Base-by-base conservation (phyloP, 2,797 vertebrate species). In the Podarcis lilfordi region DNA sequence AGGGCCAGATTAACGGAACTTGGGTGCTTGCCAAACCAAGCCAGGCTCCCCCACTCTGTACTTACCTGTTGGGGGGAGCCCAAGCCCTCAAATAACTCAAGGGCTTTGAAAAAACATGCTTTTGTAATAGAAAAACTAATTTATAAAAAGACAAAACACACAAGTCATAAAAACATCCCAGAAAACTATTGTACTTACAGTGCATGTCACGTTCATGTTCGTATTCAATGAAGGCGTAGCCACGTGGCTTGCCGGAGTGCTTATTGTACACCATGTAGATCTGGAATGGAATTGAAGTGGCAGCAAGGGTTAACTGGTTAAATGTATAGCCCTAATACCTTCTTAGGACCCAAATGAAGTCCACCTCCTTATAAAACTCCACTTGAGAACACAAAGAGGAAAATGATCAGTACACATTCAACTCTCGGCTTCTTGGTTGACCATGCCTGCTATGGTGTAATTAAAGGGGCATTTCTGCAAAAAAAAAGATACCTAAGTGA, bases 221-320 rank as follows among this genome's bases (percentile, higher is more conserved):
- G 1, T 99, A 99, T 95, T 99, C 98, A 17, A 99, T 99, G 97
- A 99, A 99, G 19, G 98, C 98, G 64, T 99, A 99, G 91, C 98
- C 98, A 0, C 98, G 97, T 21, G 98, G 98, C 92, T 99, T 99
- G 74, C 97, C 98, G 0, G 98, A 98, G 91, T 96, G 96, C 97
- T 98, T 99, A 96, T 98, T 99, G 96, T 98, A 99, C 21, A 99
- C 98, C 84, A 99, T 99, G 95, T 99, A 98, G 95, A 99, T 99
- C 98, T 99, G 94, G 45, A 78, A 88, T 55, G 10, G 40, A 59
- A 86, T 61, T 64, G 2, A 29, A 85, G 15, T 35, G n/a, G 11
- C 43, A 15, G 71, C 64, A 72, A 64, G 19, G 13, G 25, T 19
- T 37, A 64, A 45, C 13, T 5, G 37, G 25, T 59, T 68, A 55